Conservation (phyloP, 2,113 vertebrate species). For the Paratilapia polleni region DNA sequence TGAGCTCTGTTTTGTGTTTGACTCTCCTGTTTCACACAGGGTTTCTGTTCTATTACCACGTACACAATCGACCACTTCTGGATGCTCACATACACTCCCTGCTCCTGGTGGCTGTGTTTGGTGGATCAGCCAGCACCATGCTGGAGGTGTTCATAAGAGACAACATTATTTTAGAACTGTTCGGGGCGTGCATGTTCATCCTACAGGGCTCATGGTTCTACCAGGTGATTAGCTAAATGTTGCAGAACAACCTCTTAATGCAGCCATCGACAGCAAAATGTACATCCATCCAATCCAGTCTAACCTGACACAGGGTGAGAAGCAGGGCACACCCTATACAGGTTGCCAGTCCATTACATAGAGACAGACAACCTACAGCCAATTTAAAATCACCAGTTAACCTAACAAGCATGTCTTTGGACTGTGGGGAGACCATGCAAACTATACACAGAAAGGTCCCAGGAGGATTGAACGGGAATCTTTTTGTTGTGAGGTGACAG, state of each 20-base stretch:
- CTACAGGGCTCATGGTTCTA: conserved; percentile 97
- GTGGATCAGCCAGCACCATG: conserved; percentile 70
- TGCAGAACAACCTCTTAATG: background rate
- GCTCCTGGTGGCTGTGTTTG: conserved; percentile 85
- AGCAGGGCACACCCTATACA: background rate
- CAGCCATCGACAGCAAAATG: background rate
- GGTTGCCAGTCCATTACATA: background rate
- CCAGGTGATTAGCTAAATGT: conserved; percentile 83
- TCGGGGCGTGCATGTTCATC: conserved; percentile 84
- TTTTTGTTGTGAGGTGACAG: background rate
- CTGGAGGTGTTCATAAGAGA: conserved; percentile 86
- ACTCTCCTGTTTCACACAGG: conserved; percentile 30
- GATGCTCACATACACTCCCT: conserved; percentile 92
- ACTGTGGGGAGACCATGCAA: background rate
- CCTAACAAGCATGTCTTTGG: background rate
- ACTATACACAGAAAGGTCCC: background rate
- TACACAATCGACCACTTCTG: conserved; percentile 83
- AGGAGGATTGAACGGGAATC: background rate
- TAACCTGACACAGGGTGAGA: background rate
- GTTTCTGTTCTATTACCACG: conserved; percentile 91
- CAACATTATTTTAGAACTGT: conserved; percentile 86
- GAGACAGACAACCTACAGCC: background rate
- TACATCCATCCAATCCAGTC: background rate
- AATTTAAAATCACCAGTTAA: background rate
- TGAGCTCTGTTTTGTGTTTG: background rate